Evolutionary conservation across 1,140 invertebrate species (phyloP), one percentile per base, ranked within the genome.

Genomic region (Oncopeltus fasciatus): DNA sequence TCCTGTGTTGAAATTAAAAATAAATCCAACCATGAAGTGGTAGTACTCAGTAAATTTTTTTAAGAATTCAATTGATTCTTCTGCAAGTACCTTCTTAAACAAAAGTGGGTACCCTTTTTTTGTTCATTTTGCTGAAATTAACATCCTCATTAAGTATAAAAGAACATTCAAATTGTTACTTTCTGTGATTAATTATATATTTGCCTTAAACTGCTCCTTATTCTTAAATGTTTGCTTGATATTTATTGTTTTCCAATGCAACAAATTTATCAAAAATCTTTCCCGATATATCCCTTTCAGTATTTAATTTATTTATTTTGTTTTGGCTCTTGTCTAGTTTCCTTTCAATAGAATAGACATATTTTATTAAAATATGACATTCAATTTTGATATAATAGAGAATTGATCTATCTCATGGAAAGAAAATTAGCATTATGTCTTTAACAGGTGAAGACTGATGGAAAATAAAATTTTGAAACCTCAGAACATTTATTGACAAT

Each of bases 371-470:
- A 21, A n/a, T 57, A 21, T 9, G 5, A 16, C 57, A n/a, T 58
- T 16, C n/a, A 29, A 58, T 31, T 2, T 58, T 29, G 11, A 38
- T 38, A 38, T 38, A 38, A 38, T 38, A 38, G 5, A 8, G 5
- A 38, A 38, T 5, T 38, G 31, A 38, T 38, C 14, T 8, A 38
- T 38, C 5, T 38, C 5, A 38, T 31, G 5, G 27, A 16, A 11
- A 58, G 18, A 29, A 60, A 47, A 53, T 53, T 24, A 53, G 49
- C 49, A 18, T 9, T 27, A 24, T 53, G 14, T 53, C 9, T 53
- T 53, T 24, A 53, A 53, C 49, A 53, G 49, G 49, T 53, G 49
- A 53, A 53, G 49, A 53, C 20, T 14, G 49, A 53, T 53, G 3
- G 14, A 5, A 53, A 53, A 53, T 53, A 24, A 53, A 24, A 53